Evolutionary conservation across 2,888 invertebrate species (phyloP), one percentile per base, ranked within the genome.

Genomic region (Heliconius charithonia): DNA sequence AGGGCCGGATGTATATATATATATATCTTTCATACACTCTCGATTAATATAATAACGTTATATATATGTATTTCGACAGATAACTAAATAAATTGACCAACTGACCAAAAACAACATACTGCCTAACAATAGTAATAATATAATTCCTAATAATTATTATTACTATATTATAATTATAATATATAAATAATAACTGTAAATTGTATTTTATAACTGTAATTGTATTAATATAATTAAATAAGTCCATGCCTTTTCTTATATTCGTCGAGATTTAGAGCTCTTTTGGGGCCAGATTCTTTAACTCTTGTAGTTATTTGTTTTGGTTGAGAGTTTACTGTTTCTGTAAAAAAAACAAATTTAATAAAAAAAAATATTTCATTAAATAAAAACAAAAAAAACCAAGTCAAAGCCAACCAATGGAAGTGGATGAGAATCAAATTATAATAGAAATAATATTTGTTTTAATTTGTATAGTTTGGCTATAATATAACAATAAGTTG

Each of bases 211-310:
- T n/a, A n/a, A n/a, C n/a, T n/a, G n/a, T n/a, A n/a, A n/a, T n/a
- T n/a, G n/a, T 27, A 25, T 41, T 37, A 73, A 70, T 67, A 67
- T 78, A 79, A 79, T 80, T 81, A 97, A 92, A 98, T 98, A 82
- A 98, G 96, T 77, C 98, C 98, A 85, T 98, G 96, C 87, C 98
- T 97, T 92, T 98, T 98, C 95, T 98, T 98, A 92, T 98, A 98
- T 89, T 98, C 98, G 87, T 98, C 98, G 82, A 98, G 93, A 89
- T 98, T 98, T 70, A 98, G 93, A 0, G 98, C 98, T 79, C 98
- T 94, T 83, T 97, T 97, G 10, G 98, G 98, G 0, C 97, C 98
- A 1, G 97, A 96, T 86, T 97, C 97, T 89, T 97, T 97, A 77
- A 96, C 96, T 86, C 96, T 97, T 22, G 96, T 96, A 0, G 93